Base-by-base conservation (phyloP, 2,888 invertebrate species). In the Parnassius orleans region DNA sequence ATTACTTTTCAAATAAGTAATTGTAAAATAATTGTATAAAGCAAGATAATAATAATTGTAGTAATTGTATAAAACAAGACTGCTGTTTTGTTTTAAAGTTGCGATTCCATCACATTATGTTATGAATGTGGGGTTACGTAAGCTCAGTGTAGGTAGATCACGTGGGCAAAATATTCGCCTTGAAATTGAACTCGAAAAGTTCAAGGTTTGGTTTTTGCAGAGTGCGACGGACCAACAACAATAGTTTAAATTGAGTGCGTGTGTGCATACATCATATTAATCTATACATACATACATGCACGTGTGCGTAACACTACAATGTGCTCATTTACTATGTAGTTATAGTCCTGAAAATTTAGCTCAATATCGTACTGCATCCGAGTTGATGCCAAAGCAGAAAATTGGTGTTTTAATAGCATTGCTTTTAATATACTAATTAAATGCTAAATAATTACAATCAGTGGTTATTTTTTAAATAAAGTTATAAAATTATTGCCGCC, bases 181-280 rank as follows among this genome's bases (percentile, higher is more conserved):
- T 90, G 89, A 83, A 79, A 72, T 76, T 87, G 89, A 90, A 89
- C 90, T 87, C 83, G 66, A 69, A 65, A 79, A 84, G 91, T 91
- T 91, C 91, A 91, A 91, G 91, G 90, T 80, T 86, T 78, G 75
- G 81, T 90, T 90, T 91, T 90, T 90, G 86, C 86, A 81, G 76
- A 74, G 66, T 68, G 69, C 76, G 69, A 74, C 69, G 71, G 73
- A 68, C 76, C 76, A 84, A 80, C 74, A 83, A 85, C 82, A 86
- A 86, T 82, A 78, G 78, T 61, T 70, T 71, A 66, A 68, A 70
- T 69, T 69, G 67, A 64, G 59, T 66, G 63, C 48, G 53, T 69
- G 63, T 68, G 61, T 58, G 57, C 12, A 60, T 65, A 33, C 7
- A 33, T 33, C 33, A 33, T 33, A 33, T 33, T 33, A 33, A 33